Evolutionary conservation across 2,888 invertebrate genomes (phyloP), one percentile per base, ranked within the genome.

Genomic region (Anticlea derivata): DNA sequence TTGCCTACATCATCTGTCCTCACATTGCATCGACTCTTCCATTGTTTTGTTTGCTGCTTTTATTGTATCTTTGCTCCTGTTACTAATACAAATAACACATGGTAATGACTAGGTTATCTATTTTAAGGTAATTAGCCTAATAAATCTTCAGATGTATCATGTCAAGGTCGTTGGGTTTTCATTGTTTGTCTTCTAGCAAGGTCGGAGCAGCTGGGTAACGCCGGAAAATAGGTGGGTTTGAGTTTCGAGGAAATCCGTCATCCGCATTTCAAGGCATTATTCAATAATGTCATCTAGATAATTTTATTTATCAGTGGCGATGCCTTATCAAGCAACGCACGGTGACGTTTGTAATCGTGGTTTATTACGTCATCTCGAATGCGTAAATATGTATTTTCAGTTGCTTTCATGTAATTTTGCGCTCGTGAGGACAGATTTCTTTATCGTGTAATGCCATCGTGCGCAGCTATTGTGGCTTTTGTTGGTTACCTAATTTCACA

Each of bases 401-500:
- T 68, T 70, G 66, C 68, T 73, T 75, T 68, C 64, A 61, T 66
- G 67, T 58, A 61, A 63, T 74, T 73, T 70, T 64, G 67, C 63
- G 65, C 58, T 75, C 58, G 70, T 65, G 61, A 61, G 43, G 67
- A 68, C 71, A 65, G 72, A 75, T 83, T 82, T 84, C 75, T 79
- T 75, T 80, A 80, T 80, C 78, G 77, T 76, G 70, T 74, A 73
- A 68, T 69, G 65, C 61, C 68, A 75, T 70, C 75, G 75, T 78
- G 78, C 74, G 78, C 77, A 75, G 72, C 77, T 76, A 81, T 70
- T 80, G 77, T 72, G 76, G 75, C 78, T 80, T 83, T 86, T 82
- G 84, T 83, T 82, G 84, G 86, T 87, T 89, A 89, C 89, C 88
- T 86, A 89, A 89, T 88, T 89, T 83, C 80, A 80, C 81, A 84